phyloP scores from a whole-genome alignment of 2,113 vertebrate species.

The Pogonocichla stellata region DNA sequence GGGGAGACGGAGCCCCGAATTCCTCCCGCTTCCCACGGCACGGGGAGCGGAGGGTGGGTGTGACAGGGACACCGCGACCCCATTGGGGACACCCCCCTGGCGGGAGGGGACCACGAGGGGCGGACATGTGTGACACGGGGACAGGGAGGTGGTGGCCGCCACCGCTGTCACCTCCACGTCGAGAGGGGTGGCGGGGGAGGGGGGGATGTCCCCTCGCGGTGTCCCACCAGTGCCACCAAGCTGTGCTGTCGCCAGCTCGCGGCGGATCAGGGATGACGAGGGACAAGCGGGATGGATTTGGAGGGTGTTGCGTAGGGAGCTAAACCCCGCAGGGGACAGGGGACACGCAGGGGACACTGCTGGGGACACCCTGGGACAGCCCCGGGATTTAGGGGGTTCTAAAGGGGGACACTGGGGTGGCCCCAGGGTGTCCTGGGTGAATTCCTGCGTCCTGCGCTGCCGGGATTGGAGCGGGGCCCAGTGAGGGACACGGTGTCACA shows the following conservation, averaged over 20 bases:
- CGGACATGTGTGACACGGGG: background rate
- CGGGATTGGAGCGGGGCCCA: background rate
- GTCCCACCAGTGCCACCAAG: background rate
- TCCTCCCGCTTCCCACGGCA: background rate
- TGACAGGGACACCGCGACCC: background rate
- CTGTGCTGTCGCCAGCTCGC: background rate
- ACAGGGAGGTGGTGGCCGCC: background rate
- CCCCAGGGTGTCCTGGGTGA: background rate
- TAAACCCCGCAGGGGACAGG: background rate
- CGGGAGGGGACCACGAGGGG: background rate
- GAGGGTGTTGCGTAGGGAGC: background rate
- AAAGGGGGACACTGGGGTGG: too few relatives aligned
- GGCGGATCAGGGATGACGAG: background rate
- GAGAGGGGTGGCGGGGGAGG: background rate
- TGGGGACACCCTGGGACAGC: background rate
- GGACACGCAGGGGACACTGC: background rate
- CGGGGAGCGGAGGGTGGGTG: background rate
- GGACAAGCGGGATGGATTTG: background rate
- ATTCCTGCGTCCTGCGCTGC: background rate
- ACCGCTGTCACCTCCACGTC: background rate
- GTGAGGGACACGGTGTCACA: background rate
- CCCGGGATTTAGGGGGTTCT: too few relatives aligned
- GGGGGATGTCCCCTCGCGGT: background rate
- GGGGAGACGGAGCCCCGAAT: background rate
- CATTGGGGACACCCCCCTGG: background rate